Evolutionary conservation across 2,888 invertebrate species (phyloP).

Genomic region (Chrysina gloriosa): DNA sequence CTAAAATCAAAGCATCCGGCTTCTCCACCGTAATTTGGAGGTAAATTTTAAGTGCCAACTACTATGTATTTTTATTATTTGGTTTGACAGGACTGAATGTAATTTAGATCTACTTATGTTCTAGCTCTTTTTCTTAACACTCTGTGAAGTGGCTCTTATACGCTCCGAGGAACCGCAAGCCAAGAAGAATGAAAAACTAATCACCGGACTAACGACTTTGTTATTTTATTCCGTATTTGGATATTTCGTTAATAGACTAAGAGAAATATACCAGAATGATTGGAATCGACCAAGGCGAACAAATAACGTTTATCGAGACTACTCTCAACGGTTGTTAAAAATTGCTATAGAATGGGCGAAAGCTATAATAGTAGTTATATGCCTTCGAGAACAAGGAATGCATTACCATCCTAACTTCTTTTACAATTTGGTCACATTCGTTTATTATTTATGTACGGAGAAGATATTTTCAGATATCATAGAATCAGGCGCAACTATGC

Average conservation of each 20-base stretch:
- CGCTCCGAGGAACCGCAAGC: constrained; percentile 44
- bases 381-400: constrained; percentile 78
- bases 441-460: constrained; percentile 78
- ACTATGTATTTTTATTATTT: not conserved
- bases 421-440: constrained; percentile 74
- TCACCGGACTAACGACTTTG: constrained; percentile 60
- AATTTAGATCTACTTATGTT: constrained; percentile 41
- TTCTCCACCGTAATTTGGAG: not conserved
- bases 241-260: constrained; percentile 60
- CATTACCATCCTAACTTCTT: constrained; percentile 75
- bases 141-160: constrained; percentile 55
- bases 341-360: constrained; percentile 83
- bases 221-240: constrained; percentile 62
- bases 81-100: not conserved
- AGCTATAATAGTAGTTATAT: constrained; percentile 71
- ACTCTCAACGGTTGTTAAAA: constrained; percentile 65
- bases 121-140: constrained; percentile 60
- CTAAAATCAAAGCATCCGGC: not conserved
- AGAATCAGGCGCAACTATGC: constrained; percentile 67
- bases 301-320: constrained; percentile 45
- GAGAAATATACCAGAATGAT: constrained; percentile 55
- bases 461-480: constrained; percentile 75
- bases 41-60: no score
- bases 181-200: constrained; percentile 53
- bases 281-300: constrained; percentile 45